A percentile compares a stretch with the other conserved stretches of the same genome.
Conservation (phyloP, 2,888 invertebrate species). For the Platerodrilus igneus region DNA sequence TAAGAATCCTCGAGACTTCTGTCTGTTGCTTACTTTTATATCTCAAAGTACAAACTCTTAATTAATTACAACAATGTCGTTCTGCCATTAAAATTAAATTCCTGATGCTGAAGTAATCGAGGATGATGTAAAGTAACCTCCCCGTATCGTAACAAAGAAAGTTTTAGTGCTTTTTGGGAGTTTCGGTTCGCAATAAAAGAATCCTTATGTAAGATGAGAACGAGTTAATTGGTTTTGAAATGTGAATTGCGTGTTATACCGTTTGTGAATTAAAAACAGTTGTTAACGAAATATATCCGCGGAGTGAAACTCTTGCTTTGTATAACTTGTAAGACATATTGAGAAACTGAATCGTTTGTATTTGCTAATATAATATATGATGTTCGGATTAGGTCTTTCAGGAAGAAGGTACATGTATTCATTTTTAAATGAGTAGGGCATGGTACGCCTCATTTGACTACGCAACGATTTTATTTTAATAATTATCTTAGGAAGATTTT, state of each 20-base stretch:
- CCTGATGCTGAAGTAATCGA: not conserved
- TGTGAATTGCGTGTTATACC: constrained; percentile 9
- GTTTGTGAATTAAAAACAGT: too few relatives aligned
- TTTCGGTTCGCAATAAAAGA: constrained; percentile 4
- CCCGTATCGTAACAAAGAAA: constrained; percentile 6
- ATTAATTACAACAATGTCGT: constrained; percentile 15
- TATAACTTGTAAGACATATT: too few relatives aligned
- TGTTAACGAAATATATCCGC: too few relatives aligned
- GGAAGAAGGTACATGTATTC: too few relatives aligned
- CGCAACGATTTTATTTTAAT: too few relatives aligned
- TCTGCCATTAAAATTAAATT: constrained; percentile 11
- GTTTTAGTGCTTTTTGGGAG: not conserved
- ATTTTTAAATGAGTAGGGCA: too few relatives aligned
- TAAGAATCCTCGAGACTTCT: constrained; percentile 6
- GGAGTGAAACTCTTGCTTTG: too few relatives aligned
- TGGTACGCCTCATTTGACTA: too few relatives aligned
- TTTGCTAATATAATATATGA: too few relatives aligned
- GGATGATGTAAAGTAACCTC: constrained; percentile 1
- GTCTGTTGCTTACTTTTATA: constrained; percentile 10
- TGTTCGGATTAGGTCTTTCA: too few relatives aligned
- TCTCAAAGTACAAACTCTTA: constrained; percentile 3
- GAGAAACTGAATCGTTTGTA: too few relatives aligned
- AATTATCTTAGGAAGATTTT: too few relatives aligned
- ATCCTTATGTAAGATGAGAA: constrained; percentile 4
- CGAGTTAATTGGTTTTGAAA: constrained; percentile 12